These are phyloP conservation scores for Hycleus phaleratus DNA, from an alignment of 1,140 invertebrate genomes.

Conservation along the genomic window DNA sequence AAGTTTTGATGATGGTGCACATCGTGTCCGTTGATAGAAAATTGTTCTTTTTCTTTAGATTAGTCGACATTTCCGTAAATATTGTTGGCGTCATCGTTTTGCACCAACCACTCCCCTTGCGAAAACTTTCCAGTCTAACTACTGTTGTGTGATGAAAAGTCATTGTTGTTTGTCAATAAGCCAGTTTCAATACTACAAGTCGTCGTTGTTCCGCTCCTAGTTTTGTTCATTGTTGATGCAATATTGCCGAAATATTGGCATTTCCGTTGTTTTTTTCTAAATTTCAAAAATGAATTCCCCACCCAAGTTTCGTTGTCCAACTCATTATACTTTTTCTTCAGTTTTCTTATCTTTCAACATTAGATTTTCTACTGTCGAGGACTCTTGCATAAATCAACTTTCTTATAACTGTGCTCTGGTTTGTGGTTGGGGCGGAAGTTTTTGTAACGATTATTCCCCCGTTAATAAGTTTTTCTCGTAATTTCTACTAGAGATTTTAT, in stretches of 20 bases:
- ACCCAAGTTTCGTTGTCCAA: background rate
- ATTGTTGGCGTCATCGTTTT: conserved; percentile 10
- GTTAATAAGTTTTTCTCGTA: conserved; percentile 10
- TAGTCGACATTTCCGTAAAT: conserved; percentile 5
- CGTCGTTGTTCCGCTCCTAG: background rate
- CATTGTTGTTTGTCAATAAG: conserved; percentile 11
- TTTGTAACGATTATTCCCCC: conserved; percentile 2
- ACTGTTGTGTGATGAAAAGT: conserved; percentile 13
- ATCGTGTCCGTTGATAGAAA: background rate
- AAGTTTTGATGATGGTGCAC: too few relatives aligned
- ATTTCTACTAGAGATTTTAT: background rate
- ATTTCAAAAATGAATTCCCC: too few relatives aligned
- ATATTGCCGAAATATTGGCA: conserved; percentile 1
- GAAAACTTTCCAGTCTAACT: conserved; percentile 10
- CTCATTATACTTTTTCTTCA: conserved; percentile 5
- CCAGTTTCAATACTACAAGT: conserved; percentile 7
- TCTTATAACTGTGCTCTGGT: background rate
- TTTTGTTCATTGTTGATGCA: conserved; percentile 2
- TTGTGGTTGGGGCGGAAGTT: background rate
- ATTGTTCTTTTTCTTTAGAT: conserved; percentile 1
- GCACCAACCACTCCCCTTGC: background rate
- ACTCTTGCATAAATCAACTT: conserved; percentile 11
- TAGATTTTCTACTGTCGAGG: background rate
- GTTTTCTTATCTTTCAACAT: background rate
- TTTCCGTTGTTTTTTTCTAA: background rate